These are phyloP conservation scores for Saguinus midas DNA, from an alignment of 2,113 vertebrate species.

Conservation along the genomic window DNA sequence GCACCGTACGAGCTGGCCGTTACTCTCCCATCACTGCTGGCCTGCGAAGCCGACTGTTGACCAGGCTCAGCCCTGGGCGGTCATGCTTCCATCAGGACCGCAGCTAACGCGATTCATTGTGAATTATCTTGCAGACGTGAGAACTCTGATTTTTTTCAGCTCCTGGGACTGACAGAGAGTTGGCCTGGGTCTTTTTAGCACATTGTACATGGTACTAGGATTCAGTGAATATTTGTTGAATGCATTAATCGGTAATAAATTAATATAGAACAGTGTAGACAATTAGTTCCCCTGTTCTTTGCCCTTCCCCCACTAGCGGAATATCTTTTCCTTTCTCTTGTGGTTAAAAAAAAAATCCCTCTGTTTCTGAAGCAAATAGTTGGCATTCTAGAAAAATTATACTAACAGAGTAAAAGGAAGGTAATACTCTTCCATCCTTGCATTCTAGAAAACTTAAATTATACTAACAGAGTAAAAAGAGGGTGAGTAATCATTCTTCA, in stretches of 20 bases:
- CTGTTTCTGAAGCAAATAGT: neutral
- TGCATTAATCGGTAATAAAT: neutral
- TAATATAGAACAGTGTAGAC: fast-evolving
- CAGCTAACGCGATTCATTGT: neutral
- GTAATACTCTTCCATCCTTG: neutral
- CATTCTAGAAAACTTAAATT: no score
- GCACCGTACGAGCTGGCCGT: neutral
- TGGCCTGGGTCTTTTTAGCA: neutral
- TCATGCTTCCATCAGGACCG: neutral
- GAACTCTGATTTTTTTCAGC: neutral
- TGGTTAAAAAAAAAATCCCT: neutral
- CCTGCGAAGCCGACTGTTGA: neutral
- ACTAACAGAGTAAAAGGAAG: neutral
- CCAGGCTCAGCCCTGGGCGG: neutral
- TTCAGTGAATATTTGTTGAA: fast-evolving
- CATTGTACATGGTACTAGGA: neutral
- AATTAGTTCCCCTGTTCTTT: neutral
- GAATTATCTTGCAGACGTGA: neutral
- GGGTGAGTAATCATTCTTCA: no score
- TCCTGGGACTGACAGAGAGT: neutral
- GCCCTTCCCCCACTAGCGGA: neutral
- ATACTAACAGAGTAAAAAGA: neutral
- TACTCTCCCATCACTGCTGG: no score
- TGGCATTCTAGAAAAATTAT: neutral
- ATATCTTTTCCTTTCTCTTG: neutral